Percentiles rank a stretch among this genome's conserved stretches.
Evolutionary conservation across 2,113 vertebrate species (phyloP).

Genomic region (Scytalopus superciliaris): DNA sequence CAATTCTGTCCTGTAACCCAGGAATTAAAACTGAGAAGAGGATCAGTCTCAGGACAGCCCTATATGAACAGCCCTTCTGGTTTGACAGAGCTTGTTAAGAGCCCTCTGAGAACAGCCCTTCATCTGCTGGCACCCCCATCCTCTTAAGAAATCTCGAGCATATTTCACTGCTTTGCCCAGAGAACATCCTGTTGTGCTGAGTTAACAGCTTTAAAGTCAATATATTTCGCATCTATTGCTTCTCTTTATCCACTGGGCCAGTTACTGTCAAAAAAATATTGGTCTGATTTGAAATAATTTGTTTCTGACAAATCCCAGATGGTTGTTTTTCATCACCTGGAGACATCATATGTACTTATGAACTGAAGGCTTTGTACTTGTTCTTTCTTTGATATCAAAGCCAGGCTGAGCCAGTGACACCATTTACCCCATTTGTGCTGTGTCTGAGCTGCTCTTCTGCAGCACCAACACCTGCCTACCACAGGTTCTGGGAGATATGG

Average conservation of each 20-base stretch:
- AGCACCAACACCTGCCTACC: background rate
- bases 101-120: background rate
- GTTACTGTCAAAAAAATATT: background rate
- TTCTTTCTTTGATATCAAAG: background rate
- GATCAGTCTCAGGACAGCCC: background rate
- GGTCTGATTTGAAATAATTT: constrained; percentile 3
- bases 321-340: background rate
- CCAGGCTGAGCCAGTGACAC: background rate
- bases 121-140: background rate
- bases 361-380: background rate
- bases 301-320: constrained; percentile 3
- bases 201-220: background rate
- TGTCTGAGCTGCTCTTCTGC: background rate
- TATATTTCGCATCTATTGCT: background rate
- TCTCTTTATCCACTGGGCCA: background rate
- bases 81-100: background rate
- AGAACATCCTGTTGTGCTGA: background rate
- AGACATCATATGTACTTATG: background rate
- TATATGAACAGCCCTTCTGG: background rate
- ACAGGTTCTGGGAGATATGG: background rate
- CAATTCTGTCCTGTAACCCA: background rate
- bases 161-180: background rate
- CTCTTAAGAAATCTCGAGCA: background rate
- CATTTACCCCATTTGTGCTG: background rate
- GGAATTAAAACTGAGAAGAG: background rate